Evolutionary conservation across 2,888 invertebrate species (phyloP), one percentile per base, ranked within the genome.

Genomic region (Margaritifera margaritifera): DNA sequence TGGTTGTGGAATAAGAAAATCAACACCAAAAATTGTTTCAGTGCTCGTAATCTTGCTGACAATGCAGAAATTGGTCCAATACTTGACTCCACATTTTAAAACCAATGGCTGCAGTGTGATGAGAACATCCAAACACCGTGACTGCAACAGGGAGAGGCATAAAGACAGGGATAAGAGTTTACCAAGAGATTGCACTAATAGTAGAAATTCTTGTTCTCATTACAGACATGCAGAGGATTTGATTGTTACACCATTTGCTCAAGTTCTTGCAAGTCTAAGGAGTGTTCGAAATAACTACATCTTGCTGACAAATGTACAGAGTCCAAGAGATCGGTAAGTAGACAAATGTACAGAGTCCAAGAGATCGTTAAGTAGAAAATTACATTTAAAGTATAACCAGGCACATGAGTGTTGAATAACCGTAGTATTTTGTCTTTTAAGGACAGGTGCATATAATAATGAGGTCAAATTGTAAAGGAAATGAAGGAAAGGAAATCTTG

Each of bases 171-270:
- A 56, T n/a, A 53, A 54, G 22, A 52, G 62, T 15, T 52, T 24
- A 19, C 62, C 24, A 1, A 52, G 62, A 53, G 62, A 63, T n/a
- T 56, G 62, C 59, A 72, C 77, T 67, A 66, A 67, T 57, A 73
- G 74, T 67, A 78, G 74, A 81, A 79, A 83, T 72, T 75, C 71
- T 77, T 79, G 84, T 87, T 87, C 90, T 83, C 81, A 81, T 91
- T 92, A 71, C 92, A 94, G 97, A 92, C 98, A 99, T 93, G 98
- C 98, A 90, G 99, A 99, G 93, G 99, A 99, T 92, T 94, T 99
- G 92, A 99, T 99, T 90, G 99, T 99, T 90, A 99, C 99, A 87
- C 99, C 99, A 87, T 99, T 99, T 92, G 99, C 99, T 91, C 99
- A 99, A 93, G 96, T 99, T 91, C 93, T 99, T 92, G 98, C 99